A percentile compares a stretch with the other conserved stretches of the same genome.
Conservation (phyloP, 2,888 invertebrate genomes). For the Margaritifera margaritifera region DNA sequence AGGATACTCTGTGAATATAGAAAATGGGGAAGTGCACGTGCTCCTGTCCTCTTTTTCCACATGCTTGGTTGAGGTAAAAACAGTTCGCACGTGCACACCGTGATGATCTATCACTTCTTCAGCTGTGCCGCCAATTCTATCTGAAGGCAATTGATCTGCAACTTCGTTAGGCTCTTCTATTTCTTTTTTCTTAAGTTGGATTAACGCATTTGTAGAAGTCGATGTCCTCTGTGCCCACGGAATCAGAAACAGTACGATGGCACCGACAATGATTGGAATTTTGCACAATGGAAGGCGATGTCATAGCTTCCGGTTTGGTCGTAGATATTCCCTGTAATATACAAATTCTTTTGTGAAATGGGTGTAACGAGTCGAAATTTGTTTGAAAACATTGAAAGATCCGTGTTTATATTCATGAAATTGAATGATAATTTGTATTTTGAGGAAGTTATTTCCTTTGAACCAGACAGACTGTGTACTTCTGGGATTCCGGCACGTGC, state of each 20-base stretch:
- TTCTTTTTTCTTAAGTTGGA: no score
- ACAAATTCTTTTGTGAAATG: background rate
- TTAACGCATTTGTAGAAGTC: background rate
- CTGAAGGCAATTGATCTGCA: no score
- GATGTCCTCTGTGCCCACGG: constrained; percentile 65
- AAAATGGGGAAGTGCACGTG: background rate
- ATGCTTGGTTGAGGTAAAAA: no score
- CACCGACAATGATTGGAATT: constrained; percentile 53
- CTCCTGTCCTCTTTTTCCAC: no score
- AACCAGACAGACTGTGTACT: no score
- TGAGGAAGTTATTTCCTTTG: no score
- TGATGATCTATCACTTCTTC: constrained; percentile 50
- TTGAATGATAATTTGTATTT: no score
- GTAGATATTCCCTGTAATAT: constrained; percentile 54
- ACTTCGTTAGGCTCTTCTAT: no score
- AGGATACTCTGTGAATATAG: background rate
- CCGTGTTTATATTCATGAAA: no score
- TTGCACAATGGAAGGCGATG: constrained; percentile 64
- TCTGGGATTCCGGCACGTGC: no score
- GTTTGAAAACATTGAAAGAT: no score
- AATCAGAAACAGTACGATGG: constrained; percentile 55
- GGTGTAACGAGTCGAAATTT: no score
- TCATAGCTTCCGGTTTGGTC: constrained; percentile 59
- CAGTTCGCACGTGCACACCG: constrained; percentile 60
- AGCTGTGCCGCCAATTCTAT: background rate